phyloP scores from a whole-genome alignment of 2,113 vertebrate species.

The Emydura subglobosa region DNA sequence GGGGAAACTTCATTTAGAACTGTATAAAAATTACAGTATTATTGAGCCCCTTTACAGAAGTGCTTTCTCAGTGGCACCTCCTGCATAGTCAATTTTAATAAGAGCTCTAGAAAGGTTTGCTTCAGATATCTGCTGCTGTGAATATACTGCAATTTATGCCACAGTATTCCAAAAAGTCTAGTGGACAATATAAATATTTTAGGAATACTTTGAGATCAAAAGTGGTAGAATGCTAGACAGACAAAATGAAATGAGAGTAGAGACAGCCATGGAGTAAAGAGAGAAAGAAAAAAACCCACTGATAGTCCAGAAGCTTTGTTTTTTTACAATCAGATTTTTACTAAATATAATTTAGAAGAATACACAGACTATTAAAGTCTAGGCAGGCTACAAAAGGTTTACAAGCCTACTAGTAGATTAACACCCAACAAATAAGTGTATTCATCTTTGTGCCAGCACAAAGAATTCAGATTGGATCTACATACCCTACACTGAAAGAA shows the following conservation, averaged over 20 bases:
- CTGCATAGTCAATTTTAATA: constrained; percentile 20
- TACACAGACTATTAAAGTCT: not conserved
- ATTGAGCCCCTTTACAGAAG: not conserved
- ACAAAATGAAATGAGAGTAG: not conserved
- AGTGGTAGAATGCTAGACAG: not conserved
- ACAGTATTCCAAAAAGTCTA: not conserved
- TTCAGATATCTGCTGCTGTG: not conserved
- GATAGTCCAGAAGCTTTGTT: not conserved
- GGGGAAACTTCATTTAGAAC: not conserved
- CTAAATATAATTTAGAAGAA: not conserved
- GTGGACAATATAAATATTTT: not conserved
- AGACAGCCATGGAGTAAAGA: not conserved
- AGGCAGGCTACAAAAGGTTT: not conserved
- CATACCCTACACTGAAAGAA: not conserved
- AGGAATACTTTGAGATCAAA: not conserved
- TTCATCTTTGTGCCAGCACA: not conserved
- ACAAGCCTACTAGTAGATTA: not conserved
- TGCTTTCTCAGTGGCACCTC: constrained; percentile 62
- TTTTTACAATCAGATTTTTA: not conserved
- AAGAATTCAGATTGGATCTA: not conserved
- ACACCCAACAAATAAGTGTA: not conserved
- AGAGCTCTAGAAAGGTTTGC: constrained; percentile 15
- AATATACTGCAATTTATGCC: not conserved
- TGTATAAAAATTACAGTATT: accelerated
- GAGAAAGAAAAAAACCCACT: not conserved